Base-by-base conservation (phyloP, 2,113 vertebrate species). In the Nipponia nippon region DNA sequence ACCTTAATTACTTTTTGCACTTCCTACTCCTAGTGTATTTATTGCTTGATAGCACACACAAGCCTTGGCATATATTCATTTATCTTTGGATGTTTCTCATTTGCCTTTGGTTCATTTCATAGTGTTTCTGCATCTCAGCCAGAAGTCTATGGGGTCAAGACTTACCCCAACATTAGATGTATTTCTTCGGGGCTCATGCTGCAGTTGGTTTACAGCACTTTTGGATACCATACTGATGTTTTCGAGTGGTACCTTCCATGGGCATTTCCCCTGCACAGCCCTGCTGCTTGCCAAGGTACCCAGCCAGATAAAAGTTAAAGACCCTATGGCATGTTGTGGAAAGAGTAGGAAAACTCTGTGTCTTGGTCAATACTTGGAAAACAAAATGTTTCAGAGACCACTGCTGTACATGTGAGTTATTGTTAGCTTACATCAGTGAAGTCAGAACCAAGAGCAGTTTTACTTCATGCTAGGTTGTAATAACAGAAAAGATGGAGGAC, bases 1-100 rank as follows among this genome's bases (percentile, higher is more conserved):
- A 96, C 90, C 94, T 83, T 96, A 94, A 89, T 91, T 93, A 91
- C 95, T 90, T 92, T 97, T 94, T 97, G 91, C 94, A 87, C 82
- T 87, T 70, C 88, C 89, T 92, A 83, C 87, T 94, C 62, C 36
- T 81, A 81, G 88, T 97, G 84, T 80, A 94, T 80, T 96, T 88
- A 89, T 97, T 96, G 96, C 84, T 97, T 97, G 96, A 97, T 95
- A 97, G 95, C 96, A 97, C 96, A 95, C 95, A 53, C 42, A 79
- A 76, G 52, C 92, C 82, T 88, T 50, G 89, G 85, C 32, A 6
- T 85, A 80, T 86, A 83, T 95, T 91, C 61, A 84, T 96, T 94
- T 83, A 75, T 86, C 95, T 96, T 92, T 77, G 69, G 34, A 40
- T 61, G 65, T 78, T 91, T 92, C 85, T 93, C 47, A 49, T 93